These are phyloP conservation scores for Drosophila nannoptera DNA, from an alignment of 1,140 invertebrate species.

Conservation along the genomic window DNA sequence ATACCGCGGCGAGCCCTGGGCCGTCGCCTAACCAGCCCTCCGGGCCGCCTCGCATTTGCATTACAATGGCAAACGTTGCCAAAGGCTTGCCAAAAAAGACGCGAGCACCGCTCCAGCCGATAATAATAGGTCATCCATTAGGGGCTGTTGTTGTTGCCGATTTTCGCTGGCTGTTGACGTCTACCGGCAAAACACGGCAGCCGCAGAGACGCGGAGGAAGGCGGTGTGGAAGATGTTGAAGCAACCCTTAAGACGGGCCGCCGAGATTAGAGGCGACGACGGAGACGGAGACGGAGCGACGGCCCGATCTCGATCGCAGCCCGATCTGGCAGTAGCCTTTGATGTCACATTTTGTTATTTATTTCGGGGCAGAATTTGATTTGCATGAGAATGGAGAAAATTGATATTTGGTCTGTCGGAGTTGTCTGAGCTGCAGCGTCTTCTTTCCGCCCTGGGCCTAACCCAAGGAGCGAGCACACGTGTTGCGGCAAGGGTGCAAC, in stretches of 20 bases:
- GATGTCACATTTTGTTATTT: constrained; percentile 75
- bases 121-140: constrained; percentile 72
- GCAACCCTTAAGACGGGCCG: constrained; percentile 56
- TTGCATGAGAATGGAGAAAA: constrained; percentile 76
- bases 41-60: constrained; percentile 56
- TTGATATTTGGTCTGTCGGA: constrained; percentile 71
- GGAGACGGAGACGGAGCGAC: constrained; percentile 5
- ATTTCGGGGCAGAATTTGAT: constrained; percentile 73
- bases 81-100: constrained; percentile 62
- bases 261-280: constrained; percentile 51
- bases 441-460: constrained; percentile 33
- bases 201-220: constrained; percentile 21
- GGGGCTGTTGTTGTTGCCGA: constrained; percentile 38
- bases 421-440: constrained; percentile 60
- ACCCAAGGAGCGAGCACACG: constrained; percentile 58
- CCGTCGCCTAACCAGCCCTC: constrained; percentile 30
- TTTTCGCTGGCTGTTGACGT: constrained; percentile 67
- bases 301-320: constrained; percentile 38
- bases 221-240: too few relatives aligned
- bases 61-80: constrained; percentile 52
- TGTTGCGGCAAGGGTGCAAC: constrained; percentile 58
- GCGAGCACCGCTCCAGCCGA: constrained; percentile 40
- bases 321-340: constrained; percentile 52
- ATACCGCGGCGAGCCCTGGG: constrained; percentile 59
- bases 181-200: constrained; percentile 54